These are phyloP conservation scores for Mormyrus proboscirostris DNA, from an alignment of 2,797 vertebrate genomes.

Conservation along the genomic window DNA sequence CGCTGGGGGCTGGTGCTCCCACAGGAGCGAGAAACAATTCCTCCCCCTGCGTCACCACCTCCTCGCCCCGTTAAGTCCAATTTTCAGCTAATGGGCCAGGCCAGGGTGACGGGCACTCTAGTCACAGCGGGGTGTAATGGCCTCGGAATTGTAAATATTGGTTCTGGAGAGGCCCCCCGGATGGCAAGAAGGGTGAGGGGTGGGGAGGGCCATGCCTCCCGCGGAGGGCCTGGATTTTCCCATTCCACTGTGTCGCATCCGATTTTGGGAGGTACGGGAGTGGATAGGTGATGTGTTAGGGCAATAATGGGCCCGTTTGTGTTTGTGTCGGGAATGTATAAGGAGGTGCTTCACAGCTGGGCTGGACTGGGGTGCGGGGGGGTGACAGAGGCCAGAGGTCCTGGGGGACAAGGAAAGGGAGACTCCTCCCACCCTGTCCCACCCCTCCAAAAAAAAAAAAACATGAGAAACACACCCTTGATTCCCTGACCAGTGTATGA, in stretches of 20 bases:
- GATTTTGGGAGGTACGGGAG: constrained; percentile 94
- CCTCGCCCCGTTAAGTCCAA: constrained; percentile 79
- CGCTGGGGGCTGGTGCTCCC: constrained; percentile 22
- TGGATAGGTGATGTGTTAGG: constrained; percentile 99
- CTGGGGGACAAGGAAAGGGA: not conserved
- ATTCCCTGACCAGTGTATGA: constrained; percentile 50
- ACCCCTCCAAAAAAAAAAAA: not conserved
- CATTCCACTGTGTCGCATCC: constrained; percentile 91
- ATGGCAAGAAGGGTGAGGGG: constrained; percentile 73
- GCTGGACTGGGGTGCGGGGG: constrained; percentile 42
- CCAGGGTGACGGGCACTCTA: constrained; percentile 82
- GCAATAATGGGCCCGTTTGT: constrained; percentile 97
- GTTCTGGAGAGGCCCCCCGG: constrained; percentile 77
- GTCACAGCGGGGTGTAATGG: constrained; percentile 98
- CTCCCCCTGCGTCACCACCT: constrained; percentile 39
- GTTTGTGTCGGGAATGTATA: constrained; percentile 94
- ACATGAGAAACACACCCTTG: constrained; percentile 32
- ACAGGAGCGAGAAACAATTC: constrained; percentile 35
- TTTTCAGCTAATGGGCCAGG: constrained; percentile 91
- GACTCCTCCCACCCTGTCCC: not conserved
- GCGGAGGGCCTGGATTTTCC: constrained; percentile 80
- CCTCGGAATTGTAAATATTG: constrained; percentile 93
- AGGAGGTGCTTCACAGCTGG: constrained; percentile 70
- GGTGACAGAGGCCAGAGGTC: not conserved
- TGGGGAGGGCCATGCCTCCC: constrained; percentile 54